phyloP scores from a whole-genome alignment of 2,888 invertebrate genomes.

The Lypha dubia region DNA sequence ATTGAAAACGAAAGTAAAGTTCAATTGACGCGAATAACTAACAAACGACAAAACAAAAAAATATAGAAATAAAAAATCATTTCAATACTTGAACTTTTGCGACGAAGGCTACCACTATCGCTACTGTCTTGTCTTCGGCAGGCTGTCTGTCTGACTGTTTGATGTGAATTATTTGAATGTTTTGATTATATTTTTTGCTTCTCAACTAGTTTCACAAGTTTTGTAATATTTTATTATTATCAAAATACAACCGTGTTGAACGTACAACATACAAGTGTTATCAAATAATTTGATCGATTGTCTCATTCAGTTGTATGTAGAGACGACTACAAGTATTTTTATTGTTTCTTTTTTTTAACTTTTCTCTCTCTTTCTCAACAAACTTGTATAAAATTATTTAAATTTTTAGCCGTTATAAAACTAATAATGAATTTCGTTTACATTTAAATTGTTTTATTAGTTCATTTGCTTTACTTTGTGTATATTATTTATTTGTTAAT shows the following conservation, averaged over 20 bases:
- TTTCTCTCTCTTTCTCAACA: not conserved
- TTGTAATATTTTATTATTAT: conserved; percentile 64
- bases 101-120: not conserved
- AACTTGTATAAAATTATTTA: conserved; percentile 26
- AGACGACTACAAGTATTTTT: conserved; percentile 25
- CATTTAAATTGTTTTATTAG: conserved; percentile 60
- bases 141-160: conserved; percentile 24
- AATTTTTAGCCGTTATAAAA: conserved; percentile 40
- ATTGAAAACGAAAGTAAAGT: conserved; percentile 72
- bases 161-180: conserved; percentile 36
- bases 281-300: conserved; percentile 64
- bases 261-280: conserved; percentile 50
- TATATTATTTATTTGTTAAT: conserved; percentile 3
- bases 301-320: not conserved
- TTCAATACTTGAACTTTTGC: conserved; percentile 45
- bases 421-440: conserved; percentile 43
- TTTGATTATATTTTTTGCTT: conserved; percentile 26
- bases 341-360: not conserved
- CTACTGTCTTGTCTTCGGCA: conserved; percentile 53
- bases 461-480: conserved; percentile 15
- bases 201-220: conserved; percentile 69
- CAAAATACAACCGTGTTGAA: conserved; percentile 2
- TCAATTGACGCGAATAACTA: conserved; percentile 66
- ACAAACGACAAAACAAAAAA: conserved; percentile 12
- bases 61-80: conserved; percentile 30